Evolutionary conservation across 2,888 invertebrate genomes (phyloP).

Genomic region (Erebia ligea): DNA sequence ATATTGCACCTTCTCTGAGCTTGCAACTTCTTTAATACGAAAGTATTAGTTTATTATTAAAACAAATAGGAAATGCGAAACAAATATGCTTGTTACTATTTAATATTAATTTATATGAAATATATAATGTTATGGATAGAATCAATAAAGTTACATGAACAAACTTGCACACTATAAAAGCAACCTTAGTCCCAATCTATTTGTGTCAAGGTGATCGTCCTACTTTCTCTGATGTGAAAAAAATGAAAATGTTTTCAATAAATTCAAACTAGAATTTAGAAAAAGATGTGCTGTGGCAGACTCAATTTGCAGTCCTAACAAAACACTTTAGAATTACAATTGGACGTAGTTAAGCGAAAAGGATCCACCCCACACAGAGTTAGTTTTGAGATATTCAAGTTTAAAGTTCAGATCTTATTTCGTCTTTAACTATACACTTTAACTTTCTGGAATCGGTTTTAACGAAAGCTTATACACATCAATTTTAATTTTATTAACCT

Average conservation of each 20-base stretch:
- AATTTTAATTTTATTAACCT: too few relatives aligned
- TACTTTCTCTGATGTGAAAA: conserved; percentile 18
- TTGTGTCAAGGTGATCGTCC: conserved; percentile 56
- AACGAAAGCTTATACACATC: too few relatives aligned
- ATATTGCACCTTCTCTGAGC: neutral
- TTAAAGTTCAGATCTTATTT: too few relatives aligned
- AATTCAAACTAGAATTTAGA: neutral
- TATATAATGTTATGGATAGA: neutral
- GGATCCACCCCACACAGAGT: too few relatives aligned
- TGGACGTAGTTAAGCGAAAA: too few relatives aligned
- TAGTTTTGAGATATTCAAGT: too few relatives aligned
- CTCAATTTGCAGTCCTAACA: neutral
- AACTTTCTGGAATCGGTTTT: too few relatives aligned
- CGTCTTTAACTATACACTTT: too few relatives aligned
- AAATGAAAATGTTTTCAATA: neutral
- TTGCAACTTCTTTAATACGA: neutral
- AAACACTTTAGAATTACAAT: neutral
- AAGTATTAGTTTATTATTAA: neutral
- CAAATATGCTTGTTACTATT: neutral
- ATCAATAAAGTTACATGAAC: neutral
- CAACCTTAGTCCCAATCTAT: conserved; percentile 50
- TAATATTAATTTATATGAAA: neutral
- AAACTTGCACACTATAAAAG: conserved; percentile 30
- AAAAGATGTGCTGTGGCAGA: neutral
- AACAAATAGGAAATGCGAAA: neutral